Conservation (phyloP, 2,888 invertebrate genomes). For the Copidosoma aretas region DNA sequence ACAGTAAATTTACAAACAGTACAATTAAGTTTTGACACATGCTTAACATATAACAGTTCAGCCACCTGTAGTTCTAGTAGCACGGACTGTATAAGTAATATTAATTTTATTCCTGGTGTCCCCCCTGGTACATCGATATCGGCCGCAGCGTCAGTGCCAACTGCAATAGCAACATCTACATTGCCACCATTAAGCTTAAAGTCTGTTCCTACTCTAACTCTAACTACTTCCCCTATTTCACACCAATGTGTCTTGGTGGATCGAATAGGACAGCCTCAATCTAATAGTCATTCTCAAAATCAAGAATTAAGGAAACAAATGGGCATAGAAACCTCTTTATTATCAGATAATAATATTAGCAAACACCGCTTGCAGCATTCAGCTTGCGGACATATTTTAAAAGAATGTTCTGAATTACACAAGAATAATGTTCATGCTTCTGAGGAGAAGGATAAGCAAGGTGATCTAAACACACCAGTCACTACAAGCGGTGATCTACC, state of each 20-base stretch:
- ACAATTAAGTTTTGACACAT: slow-evolving; percentile 62
- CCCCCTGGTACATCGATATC: slow-evolving; percentile 42
- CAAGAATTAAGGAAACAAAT: slow-evolving; percentile 19
- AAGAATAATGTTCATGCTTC: slow-evolving; percentile 18
- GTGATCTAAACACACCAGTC: slow-evolving; percentile 93
- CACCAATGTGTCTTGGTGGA: slow-evolving; percentile 15
- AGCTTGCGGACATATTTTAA: slow-evolving; percentile 14
- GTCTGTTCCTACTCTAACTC: slow-evolving; percentile 9
- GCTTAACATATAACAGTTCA: slow-evolving; percentile 59
- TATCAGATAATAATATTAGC: slow-evolving; percentile 11
- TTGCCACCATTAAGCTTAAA: slow-evolving; percentile 25
- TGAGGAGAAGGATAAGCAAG: slow-evolving; percentile 69
- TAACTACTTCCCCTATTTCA: slow-evolving; percentile 22
- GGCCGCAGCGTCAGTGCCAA: slow-evolving; percentile 35
- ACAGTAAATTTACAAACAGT: slow-evolving; percentile 67
- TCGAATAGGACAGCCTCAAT: slow-evolving; percentile 15
- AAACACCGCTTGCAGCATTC: slow-evolving; percentile 18
- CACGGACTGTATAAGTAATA: slow-evolving; percentile 26
- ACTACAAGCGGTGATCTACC: slow-evolving; percentile 90
- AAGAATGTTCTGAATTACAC: slow-evolving; percentile 30
- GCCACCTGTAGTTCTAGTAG: slow-evolving; percentile 40
- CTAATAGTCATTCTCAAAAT: slow-evolving; percentile 12
- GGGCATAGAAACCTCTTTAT: slow-evolving; percentile 13
- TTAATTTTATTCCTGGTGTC: slow-evolving; percentile 43
- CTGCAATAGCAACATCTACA: slow-evolving; percentile 7